A percentile compares a stretch with the other conserved stretches of the same genome.
phyloP scores from a whole-genome alignment of 2,888 invertebrate species.

The Clepsis dumicolana region DNA sequence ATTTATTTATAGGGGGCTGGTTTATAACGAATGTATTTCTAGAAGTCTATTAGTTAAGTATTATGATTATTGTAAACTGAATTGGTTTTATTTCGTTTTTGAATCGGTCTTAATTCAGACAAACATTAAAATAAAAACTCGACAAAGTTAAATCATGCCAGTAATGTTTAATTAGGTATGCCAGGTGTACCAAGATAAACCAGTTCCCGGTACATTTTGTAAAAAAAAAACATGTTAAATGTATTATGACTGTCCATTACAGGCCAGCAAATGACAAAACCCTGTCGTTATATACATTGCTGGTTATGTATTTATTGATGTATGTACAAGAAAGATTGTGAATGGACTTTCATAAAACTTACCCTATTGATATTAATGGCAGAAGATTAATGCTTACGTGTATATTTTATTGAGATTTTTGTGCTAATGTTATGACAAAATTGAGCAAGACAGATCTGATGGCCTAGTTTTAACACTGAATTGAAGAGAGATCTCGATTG shows the following conservation, averaged over 20 bases:
- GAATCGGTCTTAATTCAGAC: no score
- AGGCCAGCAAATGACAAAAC: background rate
- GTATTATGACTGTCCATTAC: slow-evolving; percentile 14
- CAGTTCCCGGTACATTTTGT: background rate
- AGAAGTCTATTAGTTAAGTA: background rate
- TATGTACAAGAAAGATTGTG: background rate
- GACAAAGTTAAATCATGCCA: no score
- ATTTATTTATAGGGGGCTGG: background rate
- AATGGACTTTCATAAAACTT: slow-evolving; percentile 38
- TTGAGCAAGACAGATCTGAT: background rate
- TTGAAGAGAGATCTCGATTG: background rate
- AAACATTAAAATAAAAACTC: no score
- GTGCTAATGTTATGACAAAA: background rate
- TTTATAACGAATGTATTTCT: background rate
- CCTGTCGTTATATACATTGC: background rate
- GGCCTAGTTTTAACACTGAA: background rate
- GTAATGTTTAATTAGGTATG: no score
- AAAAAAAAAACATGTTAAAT: slow-evolving; percentile 3
- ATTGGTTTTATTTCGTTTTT: no score
- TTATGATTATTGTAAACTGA: no score
- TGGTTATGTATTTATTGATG: no score
- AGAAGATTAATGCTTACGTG: slow-evolving; percentile 15
- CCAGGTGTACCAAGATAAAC: background rate
- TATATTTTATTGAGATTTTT: background rate
- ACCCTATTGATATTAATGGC: slow-evolving; percentile 11